phyloP scores from a whole-genome alignment of 2,888 invertebrate genomes.

The Campaea margaritaria region DNA sequence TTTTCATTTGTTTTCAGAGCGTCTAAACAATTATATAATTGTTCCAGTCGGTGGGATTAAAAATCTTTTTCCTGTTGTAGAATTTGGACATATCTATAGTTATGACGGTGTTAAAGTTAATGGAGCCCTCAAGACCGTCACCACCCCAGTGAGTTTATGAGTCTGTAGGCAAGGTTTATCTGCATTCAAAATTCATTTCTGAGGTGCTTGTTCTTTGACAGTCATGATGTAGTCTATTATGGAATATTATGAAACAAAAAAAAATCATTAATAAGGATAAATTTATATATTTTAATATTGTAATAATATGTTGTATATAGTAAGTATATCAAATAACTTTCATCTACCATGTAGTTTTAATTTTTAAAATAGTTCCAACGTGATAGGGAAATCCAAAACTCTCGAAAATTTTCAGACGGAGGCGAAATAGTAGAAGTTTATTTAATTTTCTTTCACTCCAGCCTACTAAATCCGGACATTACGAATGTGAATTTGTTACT shows the following conservation, averaged over 20 bases:
- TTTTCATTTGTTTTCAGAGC: not conserved
- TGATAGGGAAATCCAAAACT: not conserved
- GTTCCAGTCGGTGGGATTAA: conserved; percentile 53
- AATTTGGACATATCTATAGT: conserved; percentile 75
- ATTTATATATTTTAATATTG: too few relatives aligned
- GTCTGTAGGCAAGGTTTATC: conserved; percentile 66
- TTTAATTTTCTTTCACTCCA: conserved; percentile 18
- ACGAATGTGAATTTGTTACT: conserved; percentile 56
- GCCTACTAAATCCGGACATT: conserved; percentile 31
- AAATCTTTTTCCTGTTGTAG: conserved; percentile 74
- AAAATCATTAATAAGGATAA: too few relatives aligned
- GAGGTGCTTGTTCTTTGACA: conserved; percentile 51
- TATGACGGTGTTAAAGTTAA: conserved; percentile 78
- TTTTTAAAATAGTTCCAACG: not conserved
- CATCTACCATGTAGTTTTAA: too few relatives aligned
- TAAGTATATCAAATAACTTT: too few relatives aligned
- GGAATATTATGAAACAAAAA: too few relatives aligned
- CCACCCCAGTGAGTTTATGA: conserved; percentile 70
- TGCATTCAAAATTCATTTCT: conserved; percentile 63
- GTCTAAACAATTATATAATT: not conserved
- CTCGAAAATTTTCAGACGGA: conserved; percentile 1
- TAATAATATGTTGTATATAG: too few relatives aligned
- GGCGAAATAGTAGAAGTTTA: not conserved
- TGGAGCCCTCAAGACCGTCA: conserved; percentile 65
- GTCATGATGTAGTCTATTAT: too few relatives aligned